Percentiles rank a stretch among this genome's conserved stretches.
These are phyloP conservation scores for Clarias magur DNA, from an alignment of 2,113 vertebrate genomes.

Conservation along the genomic window DNA sequence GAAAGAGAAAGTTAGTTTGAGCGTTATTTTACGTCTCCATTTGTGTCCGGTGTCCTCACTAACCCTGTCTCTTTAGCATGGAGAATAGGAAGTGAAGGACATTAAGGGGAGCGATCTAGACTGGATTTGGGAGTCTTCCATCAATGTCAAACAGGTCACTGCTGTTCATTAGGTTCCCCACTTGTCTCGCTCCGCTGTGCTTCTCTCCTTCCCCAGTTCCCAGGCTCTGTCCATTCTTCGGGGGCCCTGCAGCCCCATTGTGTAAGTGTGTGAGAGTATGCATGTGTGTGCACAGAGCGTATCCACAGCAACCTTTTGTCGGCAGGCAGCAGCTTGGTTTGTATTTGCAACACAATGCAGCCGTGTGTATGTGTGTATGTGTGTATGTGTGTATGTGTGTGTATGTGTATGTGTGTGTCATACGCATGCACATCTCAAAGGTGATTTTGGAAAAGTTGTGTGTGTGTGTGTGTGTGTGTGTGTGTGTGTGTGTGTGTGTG, in stretches of 20 bases:
- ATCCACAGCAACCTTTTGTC: conserved; percentile 60
- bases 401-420: not conserved
- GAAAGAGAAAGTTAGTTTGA: not conserved
- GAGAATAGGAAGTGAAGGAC: conserved; percentile 23
- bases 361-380: not conserved
- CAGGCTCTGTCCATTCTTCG: conserved; percentile 57
- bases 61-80: not conserved
- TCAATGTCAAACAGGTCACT: conserved; percentile 51
- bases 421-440: conserved; percentile 15
- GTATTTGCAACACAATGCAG: conserved; percentile 61
- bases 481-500: conserved; percentile 13
- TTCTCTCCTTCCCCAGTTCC: conserved; percentile 48
- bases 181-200: conserved; percentile 23
- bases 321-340: conserved; percentile 51
- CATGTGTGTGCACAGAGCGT: conserved; percentile 48
- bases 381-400: conserved; percentile 12
- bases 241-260: conserved; percentile 51
- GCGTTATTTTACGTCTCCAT: not conserved
- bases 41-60: not conserved
- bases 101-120: conserved; percentile 36
- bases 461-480: conserved; percentile 27
- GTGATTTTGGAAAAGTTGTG: conserved; percentile 40
- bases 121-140: conserved; percentile 42
- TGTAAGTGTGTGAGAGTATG: conserved; percentile 41
- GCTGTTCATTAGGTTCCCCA: conserved; percentile 42